Percentiles rank a stretch among this genome's conserved stretches.
Evolutionary conservation across 2,888 invertebrate genomes (phyloP).

Genomic region (Apantesis nais): DNA sequence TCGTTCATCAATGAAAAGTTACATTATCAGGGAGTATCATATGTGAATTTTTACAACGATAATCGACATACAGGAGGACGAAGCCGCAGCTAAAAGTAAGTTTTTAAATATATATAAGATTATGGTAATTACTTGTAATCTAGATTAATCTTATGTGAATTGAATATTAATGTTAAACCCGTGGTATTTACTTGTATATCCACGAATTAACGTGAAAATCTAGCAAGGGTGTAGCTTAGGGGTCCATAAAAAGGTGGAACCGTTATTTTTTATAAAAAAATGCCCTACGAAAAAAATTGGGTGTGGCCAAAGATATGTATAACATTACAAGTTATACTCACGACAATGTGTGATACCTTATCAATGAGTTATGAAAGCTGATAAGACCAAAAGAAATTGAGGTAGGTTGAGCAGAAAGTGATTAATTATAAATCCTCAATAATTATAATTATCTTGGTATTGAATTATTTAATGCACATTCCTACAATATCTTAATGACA

Average conservation of each 20-base stretch:
- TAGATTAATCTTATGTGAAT: background rate
- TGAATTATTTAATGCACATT: background rate
- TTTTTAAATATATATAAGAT: too few relatives aligned
- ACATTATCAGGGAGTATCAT: too few relatives aligned
- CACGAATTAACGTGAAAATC: background rate
- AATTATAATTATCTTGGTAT: background rate
- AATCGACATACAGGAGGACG: too few relatives aligned
- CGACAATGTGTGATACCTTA: slow-evolving; percentile 17
- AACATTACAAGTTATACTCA: background rate
- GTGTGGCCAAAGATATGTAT: background rate
- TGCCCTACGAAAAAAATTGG: background rate
- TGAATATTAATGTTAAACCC: too few relatives aligned
- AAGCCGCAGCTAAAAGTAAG: too few relatives aligned
- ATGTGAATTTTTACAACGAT: too few relatives aligned
- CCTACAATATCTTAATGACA: background rate
- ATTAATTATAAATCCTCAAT: slow-evolving; percentile 13
- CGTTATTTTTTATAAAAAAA: background rate
- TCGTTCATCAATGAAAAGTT: too few relatives aligned
- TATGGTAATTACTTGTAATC: background rate
- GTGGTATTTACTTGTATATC: background rate
- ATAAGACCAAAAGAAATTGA: slow-evolving; percentile 37
- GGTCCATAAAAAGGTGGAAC: background rate
- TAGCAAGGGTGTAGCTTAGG: background rate
- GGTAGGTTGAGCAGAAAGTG: slow-evolving; percentile 39
- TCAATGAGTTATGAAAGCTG: slow-evolving; percentile 18